These are phyloP conservation scores for Nomada fucata DNA, from an alignment of 2,888 invertebrate species.

Conservation along the genomic window DNA sequence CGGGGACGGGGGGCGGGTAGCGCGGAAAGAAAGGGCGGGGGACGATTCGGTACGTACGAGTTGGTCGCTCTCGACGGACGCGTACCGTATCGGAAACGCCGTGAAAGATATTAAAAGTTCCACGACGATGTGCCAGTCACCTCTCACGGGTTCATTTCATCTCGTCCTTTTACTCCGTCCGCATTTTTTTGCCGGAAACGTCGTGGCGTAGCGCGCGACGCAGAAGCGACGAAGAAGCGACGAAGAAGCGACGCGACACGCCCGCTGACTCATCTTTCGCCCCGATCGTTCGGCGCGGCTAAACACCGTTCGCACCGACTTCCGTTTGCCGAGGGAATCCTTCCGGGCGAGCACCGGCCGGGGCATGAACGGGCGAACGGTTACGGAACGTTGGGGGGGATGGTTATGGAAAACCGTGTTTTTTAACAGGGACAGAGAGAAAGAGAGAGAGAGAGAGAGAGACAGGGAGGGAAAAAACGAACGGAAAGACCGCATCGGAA, in stretches of 20 bases:
- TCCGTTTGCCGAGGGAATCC: not conserved
- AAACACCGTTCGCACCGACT: constrained; percentile 5
- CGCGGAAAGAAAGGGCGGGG: not conserved
- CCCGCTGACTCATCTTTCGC: constrained; percentile 26
- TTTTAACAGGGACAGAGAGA: not conserved
- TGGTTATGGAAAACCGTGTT: not conserved
- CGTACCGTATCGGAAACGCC: constrained; percentile 71
- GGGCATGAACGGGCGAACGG: not conserved
- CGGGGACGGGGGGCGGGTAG: not conserved
- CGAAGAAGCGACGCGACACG: constrained; percentile 5
- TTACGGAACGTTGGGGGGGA: too few relatives aligned
- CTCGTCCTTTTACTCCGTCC: constrained; percentile 24
- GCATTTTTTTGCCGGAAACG: constrained; percentile 34
- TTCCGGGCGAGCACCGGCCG: not conserved
- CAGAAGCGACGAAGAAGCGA: constrained; percentile 6
- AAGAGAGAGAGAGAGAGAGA: too few relatives aligned
- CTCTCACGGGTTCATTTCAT: constrained; percentile 43
- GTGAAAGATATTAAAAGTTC: constrained; percentile 78
- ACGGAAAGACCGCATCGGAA: not conserved
- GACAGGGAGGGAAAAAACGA: not conserved
- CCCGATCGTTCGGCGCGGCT: constrained; percentile 19
- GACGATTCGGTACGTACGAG: constrained; percentile 61
- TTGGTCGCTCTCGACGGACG: constrained; percentile 71
- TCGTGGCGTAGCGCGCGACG: constrained; percentile 12
- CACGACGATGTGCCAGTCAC: constrained; percentile 75